phyloP scores from a whole-genome alignment of 1,140 invertebrate genomes.

The Cyphomyrmex costatus region DNA sequence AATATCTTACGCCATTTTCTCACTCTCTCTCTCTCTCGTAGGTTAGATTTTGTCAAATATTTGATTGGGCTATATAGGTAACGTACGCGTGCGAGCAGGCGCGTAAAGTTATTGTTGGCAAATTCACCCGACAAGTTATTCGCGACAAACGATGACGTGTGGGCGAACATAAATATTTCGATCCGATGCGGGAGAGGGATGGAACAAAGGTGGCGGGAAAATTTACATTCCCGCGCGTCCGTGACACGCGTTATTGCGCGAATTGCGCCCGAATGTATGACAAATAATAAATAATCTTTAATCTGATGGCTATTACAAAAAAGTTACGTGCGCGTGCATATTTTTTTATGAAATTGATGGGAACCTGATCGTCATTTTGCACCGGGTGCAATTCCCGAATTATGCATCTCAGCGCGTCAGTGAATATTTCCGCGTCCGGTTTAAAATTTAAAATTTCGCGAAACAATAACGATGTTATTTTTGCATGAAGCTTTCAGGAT shows the following conservation, averaged over 20 bases:
- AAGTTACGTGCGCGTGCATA: slow-evolving; percentile 28
- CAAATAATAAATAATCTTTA: slow-evolving; percentile 65
- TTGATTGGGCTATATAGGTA: slow-evolving; percentile 37
- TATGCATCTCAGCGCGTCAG: slow-evolving; percentile 24
- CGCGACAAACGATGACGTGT: slow-evolving; percentile 57
- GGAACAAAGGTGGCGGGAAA: slow-evolving; percentile 55
- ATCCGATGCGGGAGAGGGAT: slow-evolving; percentile 46
- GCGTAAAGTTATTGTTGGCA: slow-evolving; percentile 55
- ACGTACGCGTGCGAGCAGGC: slow-evolving; percentile 11
- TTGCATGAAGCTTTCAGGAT: slow-evolving; percentile 21
- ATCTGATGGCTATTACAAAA: slow-evolving; percentile 56
- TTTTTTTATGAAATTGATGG: slow-evolving; percentile 42
- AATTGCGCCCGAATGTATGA: slow-evolving; percentile 56
- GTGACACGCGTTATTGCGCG: slow-evolving; percentile 54
- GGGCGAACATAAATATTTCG: slow-evolving; percentile 58
- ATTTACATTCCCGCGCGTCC: slow-evolving; percentile 53
- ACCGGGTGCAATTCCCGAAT: slow-evolving; percentile 30
- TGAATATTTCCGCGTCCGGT: not conserved
- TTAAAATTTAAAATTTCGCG: slow-evolving; percentile 29
- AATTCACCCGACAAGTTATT: slow-evolving; percentile 61
- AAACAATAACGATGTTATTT: slow-evolving; percentile 42
- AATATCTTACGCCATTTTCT: slow-evolving; percentile 9
- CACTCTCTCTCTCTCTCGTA: no score
- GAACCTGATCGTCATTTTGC: slow-evolving; percentile 29
- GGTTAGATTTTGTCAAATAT: slow-evolving; percentile 8